Conservation (phyloP, 2,797 vertebrate species). For the Ficedula albicollis region DNA sequence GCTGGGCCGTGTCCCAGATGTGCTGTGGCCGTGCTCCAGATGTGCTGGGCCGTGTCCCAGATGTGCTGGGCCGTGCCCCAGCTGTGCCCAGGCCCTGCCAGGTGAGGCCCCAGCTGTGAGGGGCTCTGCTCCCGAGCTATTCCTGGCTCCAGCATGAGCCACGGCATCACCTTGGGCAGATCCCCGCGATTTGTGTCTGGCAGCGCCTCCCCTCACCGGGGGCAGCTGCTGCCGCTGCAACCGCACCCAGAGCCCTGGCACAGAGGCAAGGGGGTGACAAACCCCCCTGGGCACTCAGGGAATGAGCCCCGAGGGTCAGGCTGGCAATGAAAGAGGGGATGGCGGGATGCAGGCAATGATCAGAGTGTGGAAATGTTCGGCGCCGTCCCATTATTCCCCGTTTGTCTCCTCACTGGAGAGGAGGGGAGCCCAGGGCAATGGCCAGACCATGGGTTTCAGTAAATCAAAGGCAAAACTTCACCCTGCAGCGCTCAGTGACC, state of each 20-base stretch:
- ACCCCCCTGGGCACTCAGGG: not conserved
- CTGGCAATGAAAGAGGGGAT: not conserved
- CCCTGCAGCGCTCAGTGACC: not conserved
- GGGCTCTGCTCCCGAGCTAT: not conserved
- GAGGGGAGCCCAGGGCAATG: not conserved
- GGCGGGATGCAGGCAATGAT: not conserved
- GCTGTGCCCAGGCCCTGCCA: rapidly evolving
- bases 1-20: not conserved
- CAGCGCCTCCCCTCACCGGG: not conserved
- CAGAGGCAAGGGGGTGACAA: not conserved
- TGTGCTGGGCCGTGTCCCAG: not conserved
- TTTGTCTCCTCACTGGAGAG: not conserved
- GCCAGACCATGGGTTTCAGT: not conserved
- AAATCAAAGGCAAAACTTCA: not conserved
- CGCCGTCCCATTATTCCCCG: rapidly evolving
- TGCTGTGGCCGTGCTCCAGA: not conserved
- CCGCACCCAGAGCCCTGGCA: rapidly evolving
- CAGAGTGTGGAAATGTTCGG: not conserved
- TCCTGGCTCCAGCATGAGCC: slow-evolving; percentile 16
- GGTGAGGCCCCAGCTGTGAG: not conserved
- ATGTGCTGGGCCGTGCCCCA: too few species aligned
- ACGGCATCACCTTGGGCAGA: not conserved
- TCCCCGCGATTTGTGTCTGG: not conserved
- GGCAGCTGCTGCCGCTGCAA: not conserved
- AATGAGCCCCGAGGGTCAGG: not conserved